phyloP scores from a whole-genome alignment of 1,140 invertebrate genomes.

The Cecropterus lyciades region DNA sequence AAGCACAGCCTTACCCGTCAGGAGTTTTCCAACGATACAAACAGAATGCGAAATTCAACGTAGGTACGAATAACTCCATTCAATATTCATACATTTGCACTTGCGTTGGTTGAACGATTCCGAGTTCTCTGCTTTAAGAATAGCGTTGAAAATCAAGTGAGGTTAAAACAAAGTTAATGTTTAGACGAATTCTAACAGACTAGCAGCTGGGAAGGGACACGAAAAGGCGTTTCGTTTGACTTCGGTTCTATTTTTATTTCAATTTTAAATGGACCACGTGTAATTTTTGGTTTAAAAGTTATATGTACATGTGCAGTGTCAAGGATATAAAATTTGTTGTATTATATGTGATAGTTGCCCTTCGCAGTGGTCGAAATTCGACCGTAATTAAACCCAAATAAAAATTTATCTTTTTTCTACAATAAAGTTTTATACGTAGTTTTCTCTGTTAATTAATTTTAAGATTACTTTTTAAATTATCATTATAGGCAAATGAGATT shows the following conservation, averaged over 20 bases:
- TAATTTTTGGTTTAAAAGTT: no score
- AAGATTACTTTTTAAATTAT: no score
- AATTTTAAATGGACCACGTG: conserved; percentile 39
- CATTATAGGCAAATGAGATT: no score
- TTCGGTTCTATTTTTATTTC: conserved; percentile 42
- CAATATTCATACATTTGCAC: conserved; percentile 46
- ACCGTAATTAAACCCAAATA: no score
- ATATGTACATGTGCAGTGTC: no score
- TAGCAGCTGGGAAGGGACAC: conserved; percentile 33
- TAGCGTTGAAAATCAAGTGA: conserved; percentile 23
- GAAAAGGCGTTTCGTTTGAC: conserved; percentile 35
- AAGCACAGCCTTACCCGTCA: conserved; percentile 33
- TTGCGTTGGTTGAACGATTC: conserved; percentile 7
- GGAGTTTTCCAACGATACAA: conserved; percentile 43
- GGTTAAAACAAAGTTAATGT: conserved; percentile 28
- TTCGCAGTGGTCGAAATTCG: no score
- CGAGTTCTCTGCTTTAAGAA: neutral
- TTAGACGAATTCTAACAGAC: conserved; percentile 40
- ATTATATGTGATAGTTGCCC: no score
- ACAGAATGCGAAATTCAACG: conserved; percentile 45
- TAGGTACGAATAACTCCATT: conserved; percentile 48
- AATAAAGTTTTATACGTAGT: no score
- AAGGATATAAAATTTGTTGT: no score
- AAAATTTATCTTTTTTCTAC: no score
- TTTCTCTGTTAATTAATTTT: no score